These are phyloP conservation scores for Neoarius graeffei DNA, from an alignment of 2,113 vertebrate species.

Conservation along the genomic window DNA sequence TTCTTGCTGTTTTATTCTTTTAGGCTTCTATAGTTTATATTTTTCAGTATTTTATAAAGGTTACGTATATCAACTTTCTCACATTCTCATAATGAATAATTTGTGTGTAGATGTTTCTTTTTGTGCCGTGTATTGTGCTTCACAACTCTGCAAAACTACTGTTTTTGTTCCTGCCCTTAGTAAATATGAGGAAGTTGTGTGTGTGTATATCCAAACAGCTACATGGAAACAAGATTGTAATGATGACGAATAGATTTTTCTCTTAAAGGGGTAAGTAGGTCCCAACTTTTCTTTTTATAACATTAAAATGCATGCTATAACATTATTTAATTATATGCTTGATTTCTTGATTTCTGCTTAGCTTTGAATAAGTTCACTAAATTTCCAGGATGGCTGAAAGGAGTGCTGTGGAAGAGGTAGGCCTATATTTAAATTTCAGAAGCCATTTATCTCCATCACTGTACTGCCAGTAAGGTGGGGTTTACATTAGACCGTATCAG, in stretches of 20 bases:
- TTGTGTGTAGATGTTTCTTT: background rate
- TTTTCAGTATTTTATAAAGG: no score
- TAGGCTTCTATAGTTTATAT: background rate
- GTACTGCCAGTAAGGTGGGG: background rate
- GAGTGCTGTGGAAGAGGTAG: background rate
- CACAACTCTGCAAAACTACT: background rate
- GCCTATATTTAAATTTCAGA: background rate
- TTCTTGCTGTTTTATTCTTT: background rate
- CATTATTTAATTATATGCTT: background rate
- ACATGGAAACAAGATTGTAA: background rate
- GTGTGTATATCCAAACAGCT: background rate
- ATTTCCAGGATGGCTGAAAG: conserved; percentile 5
- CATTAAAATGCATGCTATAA: background rate
- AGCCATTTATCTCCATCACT: background rate
- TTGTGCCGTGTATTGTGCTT: background rate
- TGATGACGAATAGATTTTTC: background rate
- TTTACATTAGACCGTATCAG: no score
- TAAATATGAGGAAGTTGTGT: background rate
- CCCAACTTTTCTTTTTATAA: background rate
- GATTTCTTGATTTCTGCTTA: background rate
- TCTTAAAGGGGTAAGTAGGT: background rate
- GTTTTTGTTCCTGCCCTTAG: background rate
- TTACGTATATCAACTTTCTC: no score
- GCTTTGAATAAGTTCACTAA: background rate
- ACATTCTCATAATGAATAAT: background rate